Evolutionary conservation across 2,113 vertebrate genomes (phyloP).

Genomic region (Cettia cetti): DNA sequence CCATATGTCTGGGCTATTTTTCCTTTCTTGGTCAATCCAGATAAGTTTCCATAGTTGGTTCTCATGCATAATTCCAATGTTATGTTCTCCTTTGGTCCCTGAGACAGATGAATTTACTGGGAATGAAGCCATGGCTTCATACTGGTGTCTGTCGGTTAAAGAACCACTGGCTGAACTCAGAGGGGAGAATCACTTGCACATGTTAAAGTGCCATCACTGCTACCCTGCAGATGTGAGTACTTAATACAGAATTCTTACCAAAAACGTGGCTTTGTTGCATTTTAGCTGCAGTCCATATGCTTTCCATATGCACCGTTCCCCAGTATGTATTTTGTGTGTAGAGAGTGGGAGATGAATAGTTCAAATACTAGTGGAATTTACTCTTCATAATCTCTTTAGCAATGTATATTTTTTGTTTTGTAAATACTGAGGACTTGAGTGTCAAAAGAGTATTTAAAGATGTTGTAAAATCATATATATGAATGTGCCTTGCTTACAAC

Average conservation of each 20-base stretch:
- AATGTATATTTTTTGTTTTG: neutral
- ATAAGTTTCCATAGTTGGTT: neutral
- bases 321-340: neutral
- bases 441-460: neutral
- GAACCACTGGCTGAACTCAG: neutral
- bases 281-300: neutral
- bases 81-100: slow-evolving; percentile 8
- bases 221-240: neutral
- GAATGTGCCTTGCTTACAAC: neutral
- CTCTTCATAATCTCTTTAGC: neutral
- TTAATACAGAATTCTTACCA: neutral
- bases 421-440: neutral
- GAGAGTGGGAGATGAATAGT: neutral
- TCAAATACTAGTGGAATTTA: neutral
- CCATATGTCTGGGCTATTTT: neutral
- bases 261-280: neutral
- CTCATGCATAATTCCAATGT: neutral
- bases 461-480: neutral
- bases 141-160: neutral
- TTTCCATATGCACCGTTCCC: neutral
- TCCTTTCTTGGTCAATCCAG: slow-evolving; percentile 16
- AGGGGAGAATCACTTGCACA: neutral
- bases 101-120: slow-evolving; percentile 1
- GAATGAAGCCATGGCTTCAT: slow-evolving; percentile 1
- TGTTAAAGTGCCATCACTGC: neutral